These are phyloP conservation scores for Pseudorhiza aurosa DNA, from an alignment of 30 jellyfish, hydroid and myxozoan species.

Conservation along the genomic window DNA sequence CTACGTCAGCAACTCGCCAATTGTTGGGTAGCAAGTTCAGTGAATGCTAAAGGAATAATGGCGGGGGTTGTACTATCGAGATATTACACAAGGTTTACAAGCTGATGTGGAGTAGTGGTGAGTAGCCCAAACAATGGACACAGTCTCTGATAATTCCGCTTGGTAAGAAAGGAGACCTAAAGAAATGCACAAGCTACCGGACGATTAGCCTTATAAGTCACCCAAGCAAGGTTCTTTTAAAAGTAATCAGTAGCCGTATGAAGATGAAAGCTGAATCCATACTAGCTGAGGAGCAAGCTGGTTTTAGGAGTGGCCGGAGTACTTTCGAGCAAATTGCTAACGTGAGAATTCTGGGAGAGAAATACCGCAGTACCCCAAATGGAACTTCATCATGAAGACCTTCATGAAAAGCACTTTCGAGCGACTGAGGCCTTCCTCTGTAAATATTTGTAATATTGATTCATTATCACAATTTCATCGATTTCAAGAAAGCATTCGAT, in stretches of 20 bases:
- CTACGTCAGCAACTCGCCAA: too few species aligned
- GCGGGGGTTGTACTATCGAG: conserved; percentile 35
- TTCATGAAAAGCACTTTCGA: too few species aligned
- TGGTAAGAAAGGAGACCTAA: conserved; percentile 57
- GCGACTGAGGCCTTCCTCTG: too few species aligned
- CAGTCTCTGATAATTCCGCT: conserved; percentile 35
- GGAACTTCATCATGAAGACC: conserved; percentile 36
- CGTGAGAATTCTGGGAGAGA: conserved; percentile 44
- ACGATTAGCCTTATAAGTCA: too few species aligned
- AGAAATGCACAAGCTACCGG: conserved; percentile 38
- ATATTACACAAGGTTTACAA: conserved; percentile 27
- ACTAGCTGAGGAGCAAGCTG: conserved; percentile 71
- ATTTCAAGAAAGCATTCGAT: too few species aligned
- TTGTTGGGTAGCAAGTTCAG: too few species aligned
- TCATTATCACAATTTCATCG: too few species aligned
- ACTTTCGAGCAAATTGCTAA: conserved; percentile 34
- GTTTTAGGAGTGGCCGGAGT: conserved; percentile 65
- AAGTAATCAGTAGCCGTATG: conserved; percentile 45
- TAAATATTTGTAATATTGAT: too few species aligned
- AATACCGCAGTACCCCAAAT: conserved; percentile 54
- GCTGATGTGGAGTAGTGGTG: conserved; percentile 45
- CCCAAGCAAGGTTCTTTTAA: conserved; percentile 57
- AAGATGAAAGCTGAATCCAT: conserved; percentile 44
- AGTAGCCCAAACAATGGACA: conserved; percentile 59
- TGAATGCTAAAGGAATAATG: too few species aligned